phyloP scores from a whole-genome alignment of 2,797 vertebrate genomes.

The Gymnocypris eckloni region DNA sequence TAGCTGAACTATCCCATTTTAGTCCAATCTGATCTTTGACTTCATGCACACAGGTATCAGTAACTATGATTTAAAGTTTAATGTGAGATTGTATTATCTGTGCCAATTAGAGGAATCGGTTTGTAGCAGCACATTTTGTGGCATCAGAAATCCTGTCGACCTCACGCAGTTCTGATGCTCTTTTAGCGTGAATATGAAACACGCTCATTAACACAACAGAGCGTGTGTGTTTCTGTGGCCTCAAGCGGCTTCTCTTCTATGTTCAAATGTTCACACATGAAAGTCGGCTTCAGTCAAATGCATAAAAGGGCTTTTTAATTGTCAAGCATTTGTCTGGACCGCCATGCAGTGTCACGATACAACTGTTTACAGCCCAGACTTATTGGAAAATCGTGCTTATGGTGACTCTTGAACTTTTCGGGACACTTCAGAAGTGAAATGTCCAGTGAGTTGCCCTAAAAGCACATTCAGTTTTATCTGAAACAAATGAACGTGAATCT shows the following conservation, averaged over 20 bases:
- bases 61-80: neutral
- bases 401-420: neutral
- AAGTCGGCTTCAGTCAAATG: slow-evolving; percentile 69
- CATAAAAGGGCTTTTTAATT: slow-evolving; percentile 63
- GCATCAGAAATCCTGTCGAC: slow-evolving; percentile 68
- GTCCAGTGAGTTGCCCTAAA: neutral
- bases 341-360: neutral
- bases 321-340: slow-evolving; percentile 25
- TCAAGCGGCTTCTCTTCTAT: slow-evolving; percentile 71
- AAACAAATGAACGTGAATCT: neutral
- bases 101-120: slow-evolving; percentile 42
- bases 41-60: slow-evolving; percentile 36
- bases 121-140: slow-evolving; percentile 33
- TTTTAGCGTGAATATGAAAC: slow-evolving; percentile 80
- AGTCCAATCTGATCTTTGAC: slow-evolving; percentile 46
- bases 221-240: slow-evolving; percentile 67
- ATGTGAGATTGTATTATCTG: slow-evolving; percentile 1
- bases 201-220: slow-evolving; percentile 83
- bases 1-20: neutral
- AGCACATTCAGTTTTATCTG: neutral
- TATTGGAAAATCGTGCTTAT: too few species aligned
- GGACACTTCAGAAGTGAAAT: neutral
- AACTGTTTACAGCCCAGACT: neutral
- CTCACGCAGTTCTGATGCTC: slow-evolving; percentile 72
- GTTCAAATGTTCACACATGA: slow-evolving; percentile 77